Conservation (phyloP, 2,888 invertebrate species). For the Rhingia rostrata region DNA sequence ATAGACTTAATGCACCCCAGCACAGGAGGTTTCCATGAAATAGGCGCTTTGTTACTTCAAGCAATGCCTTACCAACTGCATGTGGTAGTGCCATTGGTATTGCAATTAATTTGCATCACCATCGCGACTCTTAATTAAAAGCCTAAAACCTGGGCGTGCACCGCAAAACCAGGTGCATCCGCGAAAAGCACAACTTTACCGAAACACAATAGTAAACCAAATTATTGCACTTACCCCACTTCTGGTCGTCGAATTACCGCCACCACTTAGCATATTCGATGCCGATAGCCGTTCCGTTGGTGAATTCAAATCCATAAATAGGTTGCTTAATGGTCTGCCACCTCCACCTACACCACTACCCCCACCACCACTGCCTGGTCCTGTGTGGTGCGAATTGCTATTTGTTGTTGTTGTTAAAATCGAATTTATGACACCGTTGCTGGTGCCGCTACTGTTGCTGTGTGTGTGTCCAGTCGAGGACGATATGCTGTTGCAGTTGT, state of each 20-base stretch:
- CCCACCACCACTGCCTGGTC: constrained; percentile 16
- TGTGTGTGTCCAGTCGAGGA: constrained; percentile 51
- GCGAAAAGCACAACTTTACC: not conserved
- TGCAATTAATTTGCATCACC: constrained; percentile 61
- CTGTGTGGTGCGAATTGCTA: constrained; percentile 44
- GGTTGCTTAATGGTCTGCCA: constrained; percentile 58
- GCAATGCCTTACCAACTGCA: not conserved
- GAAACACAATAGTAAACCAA: not conserved
- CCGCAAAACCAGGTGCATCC: constrained; percentile 61
- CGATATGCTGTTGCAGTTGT: constrained; percentile 61
- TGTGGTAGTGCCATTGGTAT: constrained; percentile 36
- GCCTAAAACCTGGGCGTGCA: constrained; percentile 5
- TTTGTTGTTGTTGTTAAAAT: constrained; percentile 51
- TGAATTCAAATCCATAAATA: constrained; percentile 76
- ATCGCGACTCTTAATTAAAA: constrained; percentile 38
- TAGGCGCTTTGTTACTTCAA: not conserved
- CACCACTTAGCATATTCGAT: constrained; percentile 63
- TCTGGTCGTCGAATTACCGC: constrained; percentile 40
- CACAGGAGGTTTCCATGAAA: no score
- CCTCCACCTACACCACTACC: constrained; percentile 14
- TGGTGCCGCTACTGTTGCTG: constrained; percentile 51
- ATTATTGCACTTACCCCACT: constrained; percentile 54
- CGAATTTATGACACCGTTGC: constrained; percentile 63
- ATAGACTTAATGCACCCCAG: no score
- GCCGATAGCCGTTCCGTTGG: constrained; percentile 72